Conservation (phyloP, 2,888 invertebrate species). For the Himalopsyche kuldschensis region DNA sequence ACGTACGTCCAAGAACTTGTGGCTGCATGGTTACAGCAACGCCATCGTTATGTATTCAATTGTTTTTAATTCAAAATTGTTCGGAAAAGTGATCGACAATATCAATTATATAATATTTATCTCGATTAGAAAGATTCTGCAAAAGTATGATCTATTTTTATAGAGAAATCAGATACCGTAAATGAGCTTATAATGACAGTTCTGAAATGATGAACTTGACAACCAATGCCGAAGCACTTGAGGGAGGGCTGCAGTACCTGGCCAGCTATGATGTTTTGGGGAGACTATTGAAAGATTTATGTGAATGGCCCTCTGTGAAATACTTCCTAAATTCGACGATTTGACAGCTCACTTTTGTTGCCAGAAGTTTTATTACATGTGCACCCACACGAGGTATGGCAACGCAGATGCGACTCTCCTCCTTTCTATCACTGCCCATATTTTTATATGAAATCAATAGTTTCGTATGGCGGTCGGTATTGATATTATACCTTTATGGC, state of each 20-base stretch:
- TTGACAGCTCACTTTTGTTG: slow-evolving; percentile 41
- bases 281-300: slow-evolving; percentile 38
- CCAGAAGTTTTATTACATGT: slow-evolving; percentile 40
- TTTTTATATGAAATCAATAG: slow-evolving; percentile 37
- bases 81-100: too few relatives aligned
- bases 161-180: too few relatives aligned
- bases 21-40: too few relatives aligned
- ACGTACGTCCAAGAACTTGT: too few relatives aligned
- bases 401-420: background rate
- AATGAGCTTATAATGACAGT: too few relatives aligned
- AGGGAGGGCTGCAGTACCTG: slow-evolving; percentile 17
- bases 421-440: slow-evolving; percentile 20
- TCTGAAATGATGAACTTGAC: background rate
- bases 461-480: slow-evolving; percentile 2
- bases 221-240: background rate
- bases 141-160: too few relatives aligned
- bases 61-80: too few relatives aligned
- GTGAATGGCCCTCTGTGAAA: slow-evolving; percentile 39
- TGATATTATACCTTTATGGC: slow-evolving; percentile 3
- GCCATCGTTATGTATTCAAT: too few relatives aligned
- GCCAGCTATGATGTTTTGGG: slow-evolving; percentile 25
- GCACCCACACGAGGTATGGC: slow-evolving; percentile 23
- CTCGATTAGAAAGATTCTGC: too few relatives aligned
- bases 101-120: too few relatives aligned
- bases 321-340: slow-evolving; percentile 39